These are phyloP conservation scores for Leuctra nigra DNA, from an alignment of 2,888 invertebrate species.

Conservation along the genomic window DNA sequence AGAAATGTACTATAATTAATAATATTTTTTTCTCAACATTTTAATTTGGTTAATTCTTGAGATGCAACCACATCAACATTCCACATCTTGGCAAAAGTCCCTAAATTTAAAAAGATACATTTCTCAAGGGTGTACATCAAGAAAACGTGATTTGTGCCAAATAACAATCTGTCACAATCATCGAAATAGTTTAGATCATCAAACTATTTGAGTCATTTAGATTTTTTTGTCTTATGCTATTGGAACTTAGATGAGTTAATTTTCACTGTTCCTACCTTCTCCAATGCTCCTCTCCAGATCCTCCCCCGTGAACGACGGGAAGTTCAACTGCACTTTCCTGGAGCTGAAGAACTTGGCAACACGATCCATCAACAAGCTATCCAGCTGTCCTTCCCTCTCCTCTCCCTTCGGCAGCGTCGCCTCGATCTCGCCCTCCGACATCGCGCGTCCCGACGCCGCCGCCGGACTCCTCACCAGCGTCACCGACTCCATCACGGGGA, in stretches of 20 bases:
- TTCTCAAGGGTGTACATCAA: too few species aligned
- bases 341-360: slow-evolving; percentile 64
- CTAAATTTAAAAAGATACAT: too few species aligned
- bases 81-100: too few species aligned
- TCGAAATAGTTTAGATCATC: too few species aligned
- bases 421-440: slow-evolving; percentile 63
- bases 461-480: slow-evolving; percentile 60
- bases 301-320: slow-evolving; percentile 63
- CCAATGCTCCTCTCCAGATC: slow-evolving; percentile 65
- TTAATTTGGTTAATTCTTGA: too few species aligned
- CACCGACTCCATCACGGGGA: slow-evolving; percentile 53
- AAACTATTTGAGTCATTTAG: too few species aligned
- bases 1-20: too few species aligned
- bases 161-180: too few species aligned
- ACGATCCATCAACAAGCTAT: slow-evolving; percentile 62
- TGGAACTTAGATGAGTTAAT: neutral
- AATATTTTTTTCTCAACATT: too few species aligned
- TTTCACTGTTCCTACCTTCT: slow-evolving; percentile 53
- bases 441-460: slow-evolving; percentile 43
- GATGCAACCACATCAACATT: too few species aligned
- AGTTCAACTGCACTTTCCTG: slow-evolving; percentile 66
- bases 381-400: slow-evolving; percentile 60
- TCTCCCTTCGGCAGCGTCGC: slow-evolving; percentile 56
- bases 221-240: too few species aligned
- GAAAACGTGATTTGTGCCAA: too few species aligned